Evolutionary conservation across 1,140 invertebrate genomes (phyloP), one percentile per base, ranked within the genome.

Genomic region (Heliconius himera): DNA sequence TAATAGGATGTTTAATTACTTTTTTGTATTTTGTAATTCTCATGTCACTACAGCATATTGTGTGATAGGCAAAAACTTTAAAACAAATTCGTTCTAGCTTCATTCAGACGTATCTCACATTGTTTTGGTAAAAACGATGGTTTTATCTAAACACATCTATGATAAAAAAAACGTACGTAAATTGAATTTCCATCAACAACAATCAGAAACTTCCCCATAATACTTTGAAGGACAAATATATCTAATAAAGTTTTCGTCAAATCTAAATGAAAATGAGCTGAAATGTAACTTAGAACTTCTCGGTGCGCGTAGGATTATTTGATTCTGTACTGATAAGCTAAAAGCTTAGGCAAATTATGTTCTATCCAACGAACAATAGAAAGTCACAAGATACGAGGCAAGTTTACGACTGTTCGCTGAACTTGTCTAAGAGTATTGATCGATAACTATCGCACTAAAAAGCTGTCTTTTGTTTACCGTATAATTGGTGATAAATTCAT

Each of bases 341-440:
- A 66, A 66, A 66, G 60, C 60, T 66, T 66, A 66, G 60, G 60
- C 60, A 29, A 66, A 66, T 29, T 66, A 66, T 29, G 60, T 66
- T 26, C 60, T 66, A 66, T 66, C 13, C 26, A 29, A 66, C 9
- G 22, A 66, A 66, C 60, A 66, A 66, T 66, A 29, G 26, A 26
- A 66, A 66, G 22, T 29, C 54, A 13, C 13, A 29, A 66, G 26
- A 66, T 66, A 66, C 60, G 60, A 66, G 60, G 26, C 26, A 29
- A 66, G 60, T 66, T 16, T 5, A 66, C 60, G 22, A 66, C 11
- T 66, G 60, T 18, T 66, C 26, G 22, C 18, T 36, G 20, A 26
- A 46, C 54, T n/a, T 16, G 29, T 29, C 22, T 66, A 76, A 60
- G 60, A 46, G 16, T 76, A 33, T 76, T 41, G 33, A 70, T 66